Percentiles rank a stretch among this genome's conserved stretches.
phyloP scores from a whole-genome alignment of 2,113 vertebrate genomes.

The Paramormyrops kingsleyae region DNA sequence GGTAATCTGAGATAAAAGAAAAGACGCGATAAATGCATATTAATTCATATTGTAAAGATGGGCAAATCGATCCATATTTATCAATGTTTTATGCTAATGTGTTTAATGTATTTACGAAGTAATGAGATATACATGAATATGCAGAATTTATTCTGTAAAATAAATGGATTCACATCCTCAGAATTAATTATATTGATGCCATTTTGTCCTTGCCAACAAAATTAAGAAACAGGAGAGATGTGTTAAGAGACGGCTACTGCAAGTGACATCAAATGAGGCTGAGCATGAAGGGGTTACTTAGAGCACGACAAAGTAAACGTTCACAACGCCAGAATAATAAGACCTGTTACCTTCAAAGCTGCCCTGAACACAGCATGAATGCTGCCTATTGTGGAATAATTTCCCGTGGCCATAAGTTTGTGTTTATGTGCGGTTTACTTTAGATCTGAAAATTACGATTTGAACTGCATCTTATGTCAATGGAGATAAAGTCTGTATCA shows the following conservation, averaged over 20 bases:
- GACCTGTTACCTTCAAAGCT: background rate
- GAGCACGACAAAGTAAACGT: constrained; percentile 59
- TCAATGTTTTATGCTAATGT: constrained; percentile 10
- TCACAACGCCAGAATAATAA: background rate
- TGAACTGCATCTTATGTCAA: background rate
- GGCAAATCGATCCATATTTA: constrained; percentile 11
- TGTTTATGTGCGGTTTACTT: background rate
- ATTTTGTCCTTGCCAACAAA: constrained; percentile 52
- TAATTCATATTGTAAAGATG: constrained; percentile 4
- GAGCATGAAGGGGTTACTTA: constrained; percentile 53
- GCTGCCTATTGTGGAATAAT: background rate
- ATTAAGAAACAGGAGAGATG: background rate
- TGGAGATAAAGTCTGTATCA: background rate
- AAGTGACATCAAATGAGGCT: background rate
- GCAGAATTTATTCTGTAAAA: constrained; percentile 29
- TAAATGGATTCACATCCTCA: background rate
- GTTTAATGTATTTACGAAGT: constrained; percentile 20
- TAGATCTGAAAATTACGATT: background rate
- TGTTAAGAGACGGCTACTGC: background rate
- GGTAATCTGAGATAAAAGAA: constrained; percentile 73
- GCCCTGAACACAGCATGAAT: background rate
- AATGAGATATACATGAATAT: constrained; percentile 55
- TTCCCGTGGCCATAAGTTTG: background rate
- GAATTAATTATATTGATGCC: background rate
- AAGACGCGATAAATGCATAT: constrained; percentile 21